Evolutionary conservation across 2,797 vertebrate genomes (phyloP), one percentile per base, ranked within the genome.

Genomic region (Sciurus vulgaris): DNA sequence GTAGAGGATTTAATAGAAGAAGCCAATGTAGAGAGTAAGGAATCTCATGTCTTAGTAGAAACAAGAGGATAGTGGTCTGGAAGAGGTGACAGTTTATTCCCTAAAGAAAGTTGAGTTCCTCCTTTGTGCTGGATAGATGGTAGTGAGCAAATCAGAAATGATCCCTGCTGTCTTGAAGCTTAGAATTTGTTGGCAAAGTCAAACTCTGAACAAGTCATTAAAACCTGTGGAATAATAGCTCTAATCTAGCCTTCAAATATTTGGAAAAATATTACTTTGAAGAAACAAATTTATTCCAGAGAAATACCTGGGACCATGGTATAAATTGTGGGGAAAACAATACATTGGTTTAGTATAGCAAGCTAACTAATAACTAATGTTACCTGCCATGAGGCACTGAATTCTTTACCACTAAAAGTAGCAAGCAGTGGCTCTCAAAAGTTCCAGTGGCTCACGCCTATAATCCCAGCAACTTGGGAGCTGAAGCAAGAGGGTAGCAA

Each of bases 201-300:
- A 78, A 67, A 87, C 61, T 51, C 24, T 56, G 35, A 94, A 76
- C 67, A 84, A 92, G 56, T 72, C 63, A 51, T 69, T 78, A 30
- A 44, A 95, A 54, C 65, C 81, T 85, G 67, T 20, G 73, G 86
- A 83, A 87, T 89, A 85, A 79, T 3, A 56, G 44, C 35, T 85
- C 49, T 94, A 22, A 63, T 44, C 44, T 85, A 59, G 35, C 61
- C 88, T 93, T 89, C 67, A 86, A 86, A 83, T 88, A 93, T 83
- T 83, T 93, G 61, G 70, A 96, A 94, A 65, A 93, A 47, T 89
- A 44, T 94, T 82, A 70, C 18, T 90, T 93, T 77, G 15, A 85
- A 70, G 79, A 89, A 94, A 73, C 47, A 81, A 78, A 72, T 44
- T 84, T 81, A 28, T 91, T 78, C 54, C 44, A 93, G 35, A 92